Conservation (phyloP, 1,140 invertebrate genomes). For the Liolophura sinensis region DNA sequence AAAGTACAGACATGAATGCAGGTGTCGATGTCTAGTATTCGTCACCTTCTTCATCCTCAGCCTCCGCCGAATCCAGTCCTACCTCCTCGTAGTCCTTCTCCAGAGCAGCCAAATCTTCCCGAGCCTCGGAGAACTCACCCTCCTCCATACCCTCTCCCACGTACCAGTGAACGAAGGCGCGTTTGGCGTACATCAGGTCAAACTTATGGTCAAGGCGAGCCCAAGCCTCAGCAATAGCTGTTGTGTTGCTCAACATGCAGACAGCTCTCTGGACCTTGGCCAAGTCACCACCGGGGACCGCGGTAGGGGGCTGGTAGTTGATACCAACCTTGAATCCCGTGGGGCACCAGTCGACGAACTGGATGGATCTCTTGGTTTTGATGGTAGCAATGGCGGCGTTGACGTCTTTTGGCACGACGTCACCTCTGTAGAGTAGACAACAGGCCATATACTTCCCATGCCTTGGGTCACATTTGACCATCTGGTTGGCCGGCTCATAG, state of each 20-base stretch:
- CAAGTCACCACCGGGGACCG: constrained; percentile 69
- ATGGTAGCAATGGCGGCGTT: constrained; percentile 72
- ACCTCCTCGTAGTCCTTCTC: constrained; percentile 67
- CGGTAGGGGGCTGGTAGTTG: constrained; percentile 61
- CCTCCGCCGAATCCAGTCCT: constrained; percentile 64
- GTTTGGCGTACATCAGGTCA: constrained; percentile 68
- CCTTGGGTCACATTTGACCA: constrained; percentile 71
- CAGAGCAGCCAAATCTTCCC: constrained; percentile 73
- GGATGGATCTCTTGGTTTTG: constrained; percentile 83
- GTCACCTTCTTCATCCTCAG: constrained; percentile 61
- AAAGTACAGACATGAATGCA: too few relatives aligned
- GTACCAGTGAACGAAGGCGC: constrained; percentile 52
- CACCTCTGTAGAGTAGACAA: constrained; percentile 45
- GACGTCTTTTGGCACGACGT: constrained; percentile 59
- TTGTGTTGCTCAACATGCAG: constrained; percentile 69
- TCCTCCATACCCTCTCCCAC: constrained; percentile 66
- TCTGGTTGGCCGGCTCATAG: constrained; percentile 84
- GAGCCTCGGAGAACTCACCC: constrained; percentile 74
- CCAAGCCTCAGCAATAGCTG: constrained; percentile 69
- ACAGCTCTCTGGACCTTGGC: constrained; percentile 61
- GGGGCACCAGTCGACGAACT: constrained; percentile 90
- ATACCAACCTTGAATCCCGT: constrained; percentile 66
- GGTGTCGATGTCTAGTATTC: constrained; percentile 61
- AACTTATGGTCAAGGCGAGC: constrained; percentile 71
- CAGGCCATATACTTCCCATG: constrained; percentile 48